Evolutionary conservation across 2,797 vertebrate genomes (phyloP).

Genomic region (Enteromius anoplus): DNA sequence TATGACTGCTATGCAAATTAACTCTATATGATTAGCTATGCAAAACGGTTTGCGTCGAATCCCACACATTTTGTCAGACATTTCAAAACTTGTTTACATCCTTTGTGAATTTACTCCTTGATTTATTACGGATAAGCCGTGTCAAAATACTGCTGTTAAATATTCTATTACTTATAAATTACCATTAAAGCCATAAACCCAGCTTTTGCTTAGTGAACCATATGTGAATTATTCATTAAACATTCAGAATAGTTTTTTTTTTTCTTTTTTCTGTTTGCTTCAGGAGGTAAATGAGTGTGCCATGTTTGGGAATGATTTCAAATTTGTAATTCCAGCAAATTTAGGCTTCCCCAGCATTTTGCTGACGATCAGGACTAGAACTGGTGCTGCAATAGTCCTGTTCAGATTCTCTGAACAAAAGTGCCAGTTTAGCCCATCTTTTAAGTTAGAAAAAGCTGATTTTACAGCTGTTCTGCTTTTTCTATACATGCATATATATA

Average conservation of each 20-base stretch:
- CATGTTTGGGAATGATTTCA: not conserved
- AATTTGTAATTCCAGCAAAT: not conserved
- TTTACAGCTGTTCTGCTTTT: not conserved
- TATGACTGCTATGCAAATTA: constrained; percentile 45
- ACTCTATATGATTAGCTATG: constrained; percentile 42
- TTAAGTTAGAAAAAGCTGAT: not conserved
- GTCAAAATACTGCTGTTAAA: constrained; percentile 19
- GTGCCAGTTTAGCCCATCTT: not conserved
- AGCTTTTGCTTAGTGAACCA: not conserved
- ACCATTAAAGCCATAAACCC: constrained; percentile 16
- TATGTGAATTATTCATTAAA: not conserved
- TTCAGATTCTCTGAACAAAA: not conserved
- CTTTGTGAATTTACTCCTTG: constrained; percentile 18
- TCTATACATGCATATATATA: not conserved
- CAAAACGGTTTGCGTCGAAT: constrained; percentile 39
- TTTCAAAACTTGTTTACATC: constrained; percentile 35
- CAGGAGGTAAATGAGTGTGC: not conserved
- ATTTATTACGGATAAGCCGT: constrained; percentile 5
- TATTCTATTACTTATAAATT: not conserved
- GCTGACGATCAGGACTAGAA: not conserved
- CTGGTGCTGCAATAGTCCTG: not conserved
- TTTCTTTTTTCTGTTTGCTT: not conserved
- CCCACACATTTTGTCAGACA: constrained; percentile 37
- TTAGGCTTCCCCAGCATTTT: constrained; percentile 2
- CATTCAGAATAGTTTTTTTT: not conserved